These are phyloP conservation scores for Napeogenes inachia DNA, from an alignment of 2,888 invertebrate genomes.

Conservation along the genomic window DNA sequence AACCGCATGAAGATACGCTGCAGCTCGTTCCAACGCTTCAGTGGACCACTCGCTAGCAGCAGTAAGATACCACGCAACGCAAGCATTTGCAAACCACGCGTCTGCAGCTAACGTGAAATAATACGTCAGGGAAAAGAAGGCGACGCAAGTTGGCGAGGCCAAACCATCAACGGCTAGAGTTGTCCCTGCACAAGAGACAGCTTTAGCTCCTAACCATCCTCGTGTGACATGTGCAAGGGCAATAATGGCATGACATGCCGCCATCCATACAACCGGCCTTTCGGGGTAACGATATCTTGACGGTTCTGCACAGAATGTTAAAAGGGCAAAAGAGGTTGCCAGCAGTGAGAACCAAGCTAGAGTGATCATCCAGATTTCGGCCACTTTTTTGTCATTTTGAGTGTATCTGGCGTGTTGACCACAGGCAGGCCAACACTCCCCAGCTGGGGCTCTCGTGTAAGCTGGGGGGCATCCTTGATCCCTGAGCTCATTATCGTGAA, in stretches of 20 bases:
- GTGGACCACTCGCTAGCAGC: slow-evolving; percentile 96
- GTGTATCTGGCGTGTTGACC: slow-evolving; percentile 83
- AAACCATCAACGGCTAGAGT: slow-evolving; percentile 70
- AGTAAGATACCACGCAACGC: slow-evolving; percentile 92
- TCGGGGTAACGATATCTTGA: slow-evolving; percentile 95
- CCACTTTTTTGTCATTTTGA: slow-evolving; percentile 81
- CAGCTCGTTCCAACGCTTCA: slow-evolving; percentile 91
- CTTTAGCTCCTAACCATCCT: slow-evolving; percentile 75
- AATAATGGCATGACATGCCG: slow-evolving; percentile 90
- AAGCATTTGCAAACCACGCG: slow-evolving; percentile 92
- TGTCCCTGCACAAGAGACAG: slow-evolving; percentile 54
- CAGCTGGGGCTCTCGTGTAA: slow-evolving; percentile 75
- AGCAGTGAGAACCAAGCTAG: slow-evolving; percentile 87
- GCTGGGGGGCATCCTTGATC: slow-evolving; percentile 78
- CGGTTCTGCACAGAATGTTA: slow-evolving; percentile 93
- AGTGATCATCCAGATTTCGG: slow-evolving; percentile 85
- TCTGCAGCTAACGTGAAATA: slow-evolving; percentile 88
- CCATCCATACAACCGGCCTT: slow-evolving; percentile 92
- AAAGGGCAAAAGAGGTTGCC: slow-evolving; percentile 88
- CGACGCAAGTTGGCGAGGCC: slow-evolving; percentile 80
- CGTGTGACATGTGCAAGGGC: slow-evolving; percentile 85
- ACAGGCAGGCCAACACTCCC: slow-evolving; percentile 81
- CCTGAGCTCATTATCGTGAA: slow-evolving; percentile 51
- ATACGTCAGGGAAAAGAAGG: slow-evolving; percentile 85
- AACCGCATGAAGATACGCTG: slow-evolving; percentile 89